Base-by-base conservation (phyloP, 2,113 vertebrate genomes). In the Ceyx melanurus region DNA sequence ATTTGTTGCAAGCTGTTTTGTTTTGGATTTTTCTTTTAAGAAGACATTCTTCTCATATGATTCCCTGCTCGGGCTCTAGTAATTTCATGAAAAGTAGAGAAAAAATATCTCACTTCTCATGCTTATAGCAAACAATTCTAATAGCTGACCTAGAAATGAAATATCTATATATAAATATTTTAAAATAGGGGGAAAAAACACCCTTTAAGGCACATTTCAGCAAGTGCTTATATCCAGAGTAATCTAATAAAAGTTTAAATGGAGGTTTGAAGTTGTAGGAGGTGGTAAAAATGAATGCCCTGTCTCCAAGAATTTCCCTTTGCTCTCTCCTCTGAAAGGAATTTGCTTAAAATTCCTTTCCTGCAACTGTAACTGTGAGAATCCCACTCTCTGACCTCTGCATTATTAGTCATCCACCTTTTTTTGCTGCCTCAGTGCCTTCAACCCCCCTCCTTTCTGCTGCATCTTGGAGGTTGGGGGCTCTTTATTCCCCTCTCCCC, bases 281-380 rank as follows among this genome's bases (percentile, higher is more conserved):
- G 66, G 88, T 90, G 80, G 70, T 53, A 90, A 88, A 92, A 96
- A 93, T 66, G 73, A 86, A 95, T 92, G 87, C 86, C 80, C 77
- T 93, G 65, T 86, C 80, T 31, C 23, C 77, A 57, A 66, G 73
- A 67, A 93, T 88, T 94, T 95, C 71, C 86, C 48, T 94, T 53
- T 88, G 17, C 45, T 84, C 65, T 91, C 37, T 84, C 61, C 26
- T 61, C 56, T 25, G 57, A 75, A 76, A 65, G 11, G 35, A 78
- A 88, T 93, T 95, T 88, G 76, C 62, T 94, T 88, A 93, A 84
- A 94, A 89, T 94, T 78, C 86, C 61, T 31, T 54, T 79, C 50
- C 75, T 86, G 65, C 70, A 79, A 31, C 73, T 53, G 53, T 81
- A 35, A 26, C 76, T 72, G 46, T 37, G 77, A 81, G 65, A 45